Percentiles rank a stretch among this genome's conserved stretches.
These are phyloP conservation scores for Uromys caudimaculatus DNA, from an alignment of 2,797 vertebrate genomes.

Conservation along the genomic window DNA sequence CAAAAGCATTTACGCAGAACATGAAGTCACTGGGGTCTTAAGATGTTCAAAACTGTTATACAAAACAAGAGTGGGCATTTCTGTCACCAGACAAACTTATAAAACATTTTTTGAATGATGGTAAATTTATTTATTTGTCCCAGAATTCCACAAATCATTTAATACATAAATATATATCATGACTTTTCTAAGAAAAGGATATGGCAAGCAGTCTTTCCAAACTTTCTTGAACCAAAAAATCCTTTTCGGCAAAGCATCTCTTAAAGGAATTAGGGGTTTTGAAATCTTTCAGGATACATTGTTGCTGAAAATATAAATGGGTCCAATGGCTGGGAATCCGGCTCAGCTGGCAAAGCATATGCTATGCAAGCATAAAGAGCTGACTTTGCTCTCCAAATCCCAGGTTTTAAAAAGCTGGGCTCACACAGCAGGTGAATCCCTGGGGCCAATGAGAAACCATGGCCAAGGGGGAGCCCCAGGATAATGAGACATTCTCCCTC, in stretches of 20 bases:
- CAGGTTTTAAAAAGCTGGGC: not conserved
- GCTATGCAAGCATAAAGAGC: not conserved
- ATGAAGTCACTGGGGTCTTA: not conserved
- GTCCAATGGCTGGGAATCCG: not conserved
- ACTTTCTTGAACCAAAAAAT: not conserved
- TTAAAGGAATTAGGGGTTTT: not conserved
- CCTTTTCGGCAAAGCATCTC: conserved; percentile 3
- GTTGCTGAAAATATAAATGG: conserved; percentile 20
- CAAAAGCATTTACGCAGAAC: not conserved
- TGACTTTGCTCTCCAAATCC: not conserved
- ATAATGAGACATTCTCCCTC: not conserved
- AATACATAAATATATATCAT: not conserved
- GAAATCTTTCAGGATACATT: conserved; percentile 15
- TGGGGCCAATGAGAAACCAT: not conserved
- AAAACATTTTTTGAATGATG: not conserved
- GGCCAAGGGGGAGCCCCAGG: not conserved
- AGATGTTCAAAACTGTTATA: not conserved
- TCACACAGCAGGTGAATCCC: not conserved
- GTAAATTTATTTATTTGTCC: not conserved
- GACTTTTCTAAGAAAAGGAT: not conserved
- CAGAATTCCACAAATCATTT: not conserved
- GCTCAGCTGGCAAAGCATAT: not conserved
- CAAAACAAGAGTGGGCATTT: not conserved
- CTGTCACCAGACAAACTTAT: not conserved
- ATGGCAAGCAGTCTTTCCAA: not conserved